A percentile compares a stretch with the other conserved stretches of the same genome.
Conservation (phyloP, 2,888 invertebrate species). For the Erebia epiphron region DNA sequence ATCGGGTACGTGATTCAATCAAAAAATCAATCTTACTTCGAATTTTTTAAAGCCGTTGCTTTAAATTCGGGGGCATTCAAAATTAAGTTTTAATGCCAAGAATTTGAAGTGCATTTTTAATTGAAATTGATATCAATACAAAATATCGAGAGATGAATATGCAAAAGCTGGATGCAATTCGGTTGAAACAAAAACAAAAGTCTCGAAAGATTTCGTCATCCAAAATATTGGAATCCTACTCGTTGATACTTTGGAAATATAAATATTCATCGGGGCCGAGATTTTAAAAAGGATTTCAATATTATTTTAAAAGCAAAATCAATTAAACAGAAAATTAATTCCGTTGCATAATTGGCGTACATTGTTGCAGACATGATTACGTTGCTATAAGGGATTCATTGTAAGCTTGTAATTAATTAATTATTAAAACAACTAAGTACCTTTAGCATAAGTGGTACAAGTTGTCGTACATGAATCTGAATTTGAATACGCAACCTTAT, state of each 20-base stretch:
- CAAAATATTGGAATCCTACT: background rate
- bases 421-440: background rate
- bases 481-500: too few species aligned
- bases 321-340: background rate
- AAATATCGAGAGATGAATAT: slow-evolving; percentile 6
- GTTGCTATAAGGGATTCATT: too few species aligned
- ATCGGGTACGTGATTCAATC: too few species aligned
- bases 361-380: too few species aligned
- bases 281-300: background rate
- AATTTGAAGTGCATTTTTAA: background rate
- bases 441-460: too few species aligned
- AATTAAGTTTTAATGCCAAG: background rate
- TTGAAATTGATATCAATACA: background rate
- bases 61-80: background rate
- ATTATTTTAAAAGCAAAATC: background rate
- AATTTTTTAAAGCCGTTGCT: background rate
- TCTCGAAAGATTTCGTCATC: background rate
- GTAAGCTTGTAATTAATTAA: background rate
- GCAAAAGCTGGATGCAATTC: slow-evolving; percentile 9
- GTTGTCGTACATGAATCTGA: too few species aligned
- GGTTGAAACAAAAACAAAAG: background rate
- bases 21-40: too few species aligned
- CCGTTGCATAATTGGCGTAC: background rate
- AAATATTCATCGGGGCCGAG: background rate
- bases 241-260: background rate